Evolutionary conservation across 2,888 invertebrate species (phyloP).

Genomic region (Cinara cedri): DNA sequence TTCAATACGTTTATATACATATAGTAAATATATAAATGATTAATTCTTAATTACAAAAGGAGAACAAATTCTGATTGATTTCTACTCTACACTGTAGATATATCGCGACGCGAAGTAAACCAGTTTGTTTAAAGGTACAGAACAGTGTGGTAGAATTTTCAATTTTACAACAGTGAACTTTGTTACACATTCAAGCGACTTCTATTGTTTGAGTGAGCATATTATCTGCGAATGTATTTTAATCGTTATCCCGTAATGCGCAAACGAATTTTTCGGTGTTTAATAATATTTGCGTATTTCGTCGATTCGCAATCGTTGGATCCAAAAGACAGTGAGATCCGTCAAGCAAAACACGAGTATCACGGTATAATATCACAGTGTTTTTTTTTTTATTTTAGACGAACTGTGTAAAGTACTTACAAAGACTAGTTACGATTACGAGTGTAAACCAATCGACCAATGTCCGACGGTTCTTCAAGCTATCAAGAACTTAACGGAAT

Average conservation of each 20-base stretch:
- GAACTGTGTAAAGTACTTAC: slow-evolving; percentile 39
- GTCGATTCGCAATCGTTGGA: not conserved
- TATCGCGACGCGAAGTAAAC: too few species aligned
- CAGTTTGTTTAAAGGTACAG: too few species aligned
- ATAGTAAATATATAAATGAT: too few species aligned
- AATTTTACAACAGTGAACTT: too few species aligned
- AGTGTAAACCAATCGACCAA: slow-evolving; percentile 33
- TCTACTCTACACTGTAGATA: too few species aligned
- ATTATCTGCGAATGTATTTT: not conserved
- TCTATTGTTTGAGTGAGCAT: not conserved
- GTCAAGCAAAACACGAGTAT: not conserved
- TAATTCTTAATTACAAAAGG: too few species aligned
- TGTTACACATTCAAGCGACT: too few species aligned
- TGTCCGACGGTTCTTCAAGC: slow-evolving; percentile 9
- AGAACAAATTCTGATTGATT: too few species aligned
- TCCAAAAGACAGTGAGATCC: not conserved
- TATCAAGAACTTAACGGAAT: not conserved
- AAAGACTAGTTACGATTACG: not conserved
- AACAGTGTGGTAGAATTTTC: too few species aligned
- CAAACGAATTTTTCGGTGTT: not conserved
- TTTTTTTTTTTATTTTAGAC: not conserved
- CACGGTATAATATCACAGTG: not conserved
- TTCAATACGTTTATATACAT: too few species aligned
- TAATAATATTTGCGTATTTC: not conserved
- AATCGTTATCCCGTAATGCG: not conserved